Conservation (phyloP, 2,888 invertebrate genomes). For the Thysanoteuthis rhombus region DNA sequence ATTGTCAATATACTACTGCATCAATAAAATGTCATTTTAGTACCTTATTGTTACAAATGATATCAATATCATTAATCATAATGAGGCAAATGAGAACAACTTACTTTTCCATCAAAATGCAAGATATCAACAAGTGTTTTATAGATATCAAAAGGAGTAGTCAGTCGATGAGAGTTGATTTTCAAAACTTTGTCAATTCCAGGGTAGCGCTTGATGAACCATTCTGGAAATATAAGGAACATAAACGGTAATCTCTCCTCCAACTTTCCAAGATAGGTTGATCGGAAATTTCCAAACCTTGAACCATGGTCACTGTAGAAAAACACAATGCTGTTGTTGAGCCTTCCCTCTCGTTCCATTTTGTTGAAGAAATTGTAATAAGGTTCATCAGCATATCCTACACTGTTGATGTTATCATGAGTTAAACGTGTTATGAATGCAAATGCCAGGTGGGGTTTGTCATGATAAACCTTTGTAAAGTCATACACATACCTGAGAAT, state of each 20-base stretch:
- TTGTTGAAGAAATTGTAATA: slow-evolving; percentile 73
- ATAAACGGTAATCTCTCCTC: slow-evolving; percentile 88
- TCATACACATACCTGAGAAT: slow-evolving; percentile 76
- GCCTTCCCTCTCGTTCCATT: slow-evolving; percentile 51
- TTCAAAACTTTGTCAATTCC: slow-evolving; percentile 75
- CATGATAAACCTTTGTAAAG: slow-evolving; percentile 73
- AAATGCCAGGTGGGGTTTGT: slow-evolving; percentile 78
- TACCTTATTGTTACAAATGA: no score
- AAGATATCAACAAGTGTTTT: slow-evolving; percentile 79
- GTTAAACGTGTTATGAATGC: slow-evolving; percentile 85
- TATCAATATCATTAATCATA: not conserved
- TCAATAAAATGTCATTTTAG: no score
- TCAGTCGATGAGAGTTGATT: slow-evolving; percentile 75
- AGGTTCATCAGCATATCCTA: slow-evolving; percentile 77
- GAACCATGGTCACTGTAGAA: slow-evolving; percentile 87
- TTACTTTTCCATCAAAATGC: slow-evolving; percentile 35
- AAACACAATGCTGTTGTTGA: slow-evolving; percentile 47
- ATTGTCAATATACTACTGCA: no score
- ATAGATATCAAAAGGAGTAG: slow-evolving; percentile 84
- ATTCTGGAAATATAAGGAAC: slow-evolving; percentile 77
- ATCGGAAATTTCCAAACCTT: slow-evolving; percentile 83
- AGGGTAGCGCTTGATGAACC: slow-evolving; percentile 76
- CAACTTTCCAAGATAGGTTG: slow-evolving; percentile 79
- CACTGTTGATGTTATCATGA: slow-evolving; percentile 84
- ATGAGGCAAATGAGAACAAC: not conserved